Conservation (phyloP, 2,797 vertebrate genomes). For the Rhodeus uyekii region DNA sequence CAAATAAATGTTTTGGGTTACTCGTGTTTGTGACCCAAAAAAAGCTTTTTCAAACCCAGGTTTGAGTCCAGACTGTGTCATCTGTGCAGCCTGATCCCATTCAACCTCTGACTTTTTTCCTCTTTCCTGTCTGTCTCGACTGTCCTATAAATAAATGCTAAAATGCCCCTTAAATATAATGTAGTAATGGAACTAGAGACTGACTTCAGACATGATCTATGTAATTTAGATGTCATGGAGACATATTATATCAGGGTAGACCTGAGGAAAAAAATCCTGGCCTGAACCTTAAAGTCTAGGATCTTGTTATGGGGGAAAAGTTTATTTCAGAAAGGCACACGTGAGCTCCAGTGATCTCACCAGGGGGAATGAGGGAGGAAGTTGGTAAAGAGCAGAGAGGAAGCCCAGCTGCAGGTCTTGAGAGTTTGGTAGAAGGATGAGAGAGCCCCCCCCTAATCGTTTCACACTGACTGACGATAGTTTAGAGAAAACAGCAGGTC, state of each 20-base stretch:
- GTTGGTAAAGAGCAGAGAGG: slow-evolving; percentile 49
- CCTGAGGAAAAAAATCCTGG: not conserved
- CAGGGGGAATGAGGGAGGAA: slow-evolving; percentile 48
- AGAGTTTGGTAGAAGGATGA: slow-evolving; percentile 42
- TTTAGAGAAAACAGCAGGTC: slow-evolving; percentile 61
- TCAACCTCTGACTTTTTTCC: not conserved
- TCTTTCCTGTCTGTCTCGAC: not conserved
- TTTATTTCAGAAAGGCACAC: slow-evolving; percentile 50
- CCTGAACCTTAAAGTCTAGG: slow-evolving; percentile 10
- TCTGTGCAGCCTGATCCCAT: not conserved
- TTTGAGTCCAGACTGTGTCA: not conserved
- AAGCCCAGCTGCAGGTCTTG: slow-evolving; percentile 34
- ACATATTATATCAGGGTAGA: not conserved
- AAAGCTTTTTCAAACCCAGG: not conserved
- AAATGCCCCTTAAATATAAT: not conserved
- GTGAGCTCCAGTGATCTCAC: slow-evolving; percentile 55
- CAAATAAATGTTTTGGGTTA: not conserved
- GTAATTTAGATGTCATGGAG: slow-evolving; percentile 29
- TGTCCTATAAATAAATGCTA: slow-evolving; percentile 9
- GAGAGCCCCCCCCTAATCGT: slow-evolving; percentile 35
- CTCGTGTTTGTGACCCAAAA: not conserved
- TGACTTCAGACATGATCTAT: not conserved
- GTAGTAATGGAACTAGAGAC: slow-evolving; percentile 6
- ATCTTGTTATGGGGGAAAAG: slow-evolving; percentile 17
- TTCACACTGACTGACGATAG: slow-evolving; percentile 61